These are phyloP conservation scores for Symphodus melops DNA, from an alignment of 2,113 vertebrate genomes.

Conservation along the genomic window DNA sequence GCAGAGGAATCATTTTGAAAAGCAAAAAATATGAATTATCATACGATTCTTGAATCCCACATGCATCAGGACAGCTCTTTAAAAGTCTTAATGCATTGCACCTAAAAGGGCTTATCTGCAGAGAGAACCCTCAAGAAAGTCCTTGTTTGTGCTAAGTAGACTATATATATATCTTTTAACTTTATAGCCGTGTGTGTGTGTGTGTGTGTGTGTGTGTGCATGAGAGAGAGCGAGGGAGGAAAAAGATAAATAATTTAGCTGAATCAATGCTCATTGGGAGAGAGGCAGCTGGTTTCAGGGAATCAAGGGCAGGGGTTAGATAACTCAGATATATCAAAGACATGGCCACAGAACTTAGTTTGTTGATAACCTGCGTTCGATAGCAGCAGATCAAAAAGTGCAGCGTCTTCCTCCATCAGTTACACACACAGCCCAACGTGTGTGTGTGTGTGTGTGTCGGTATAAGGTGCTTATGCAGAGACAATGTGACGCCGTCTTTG, in stretches of 20 bases:
- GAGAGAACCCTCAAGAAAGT: constrained; percentile 32
- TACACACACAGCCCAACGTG: background rate
- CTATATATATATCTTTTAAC: constrained; percentile 39
- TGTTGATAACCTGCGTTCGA: constrained; percentile 33
- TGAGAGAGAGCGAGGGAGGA: constrained; percentile 1
- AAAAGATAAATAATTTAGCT: constrained; percentile 71
- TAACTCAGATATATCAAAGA: constrained; percentile 64
- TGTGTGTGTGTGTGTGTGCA: background rate
- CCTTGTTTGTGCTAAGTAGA: constrained; percentile 33
- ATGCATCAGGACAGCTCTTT: constrained; percentile 32
- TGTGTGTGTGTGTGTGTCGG: too few relatives aligned
- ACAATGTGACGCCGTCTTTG: background rate
- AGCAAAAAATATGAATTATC: constrained; percentile 28
- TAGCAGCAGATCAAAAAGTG: constrained; percentile 35
- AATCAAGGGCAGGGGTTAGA: constrained; percentile 64
- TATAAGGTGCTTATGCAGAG: background rate
- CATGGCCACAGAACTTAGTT: constrained; percentile 29
- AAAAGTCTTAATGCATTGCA: constrained; percentile 41
- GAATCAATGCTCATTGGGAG: constrained; percentile 67
- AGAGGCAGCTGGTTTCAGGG: constrained; percentile 51
- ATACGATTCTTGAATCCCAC: background rate
- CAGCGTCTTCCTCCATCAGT: background rate
- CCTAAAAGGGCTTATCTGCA: constrained; percentile 34
- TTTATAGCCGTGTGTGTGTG: constrained; percentile 28
- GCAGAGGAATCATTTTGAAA: constrained; percentile 11